Conservation (phyloP, 1,140 invertebrate species). For the Drosophila navojoa region DNA sequence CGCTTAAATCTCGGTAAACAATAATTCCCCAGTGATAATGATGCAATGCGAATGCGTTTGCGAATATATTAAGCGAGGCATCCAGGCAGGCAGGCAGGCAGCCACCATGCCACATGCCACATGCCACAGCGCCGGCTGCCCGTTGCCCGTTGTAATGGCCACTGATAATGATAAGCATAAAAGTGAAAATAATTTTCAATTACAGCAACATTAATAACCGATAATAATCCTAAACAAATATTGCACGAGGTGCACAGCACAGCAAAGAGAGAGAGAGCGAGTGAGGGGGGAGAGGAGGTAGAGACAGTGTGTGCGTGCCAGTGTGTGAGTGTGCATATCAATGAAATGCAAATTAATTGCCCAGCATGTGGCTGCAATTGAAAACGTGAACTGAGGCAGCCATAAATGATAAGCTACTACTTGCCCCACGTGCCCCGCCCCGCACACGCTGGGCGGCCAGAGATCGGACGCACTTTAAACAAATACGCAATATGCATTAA, state of each 20-base stretch:
- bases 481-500: constrained; percentile 53
- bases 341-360: constrained; percentile 83
- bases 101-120: not conserved
- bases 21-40: constrained; percentile 76
- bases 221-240: constrained; percentile 83
- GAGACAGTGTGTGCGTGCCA: not conserved
- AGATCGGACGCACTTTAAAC: constrained; percentile 34
- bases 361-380: constrained; percentile 62
- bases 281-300: not conserved
- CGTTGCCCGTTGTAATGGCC: constrained; percentile 48
- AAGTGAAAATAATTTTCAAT: constrained; percentile 83
- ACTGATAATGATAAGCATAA: constrained; percentile 79
- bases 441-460: not conserved
- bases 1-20: constrained; percentile 78
- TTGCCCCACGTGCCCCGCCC: constrained; percentile 24
- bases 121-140: constrained; percentile 14
- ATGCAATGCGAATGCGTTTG: constrained; percentile 46
- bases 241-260: constrained; percentile 16
- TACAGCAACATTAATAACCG: constrained; percentile 82
- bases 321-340: constrained; percentile 70
- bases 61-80: constrained; percentile 37
- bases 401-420: constrained; percentile 52
- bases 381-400: constrained; percentile 54
- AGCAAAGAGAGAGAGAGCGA: not conserved
- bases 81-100: not conserved